These are phyloP conservation scores for Neotoma lepida DNA, from an alignment of 2,113 vertebrate species.

Conservation along the genomic window DNA sequence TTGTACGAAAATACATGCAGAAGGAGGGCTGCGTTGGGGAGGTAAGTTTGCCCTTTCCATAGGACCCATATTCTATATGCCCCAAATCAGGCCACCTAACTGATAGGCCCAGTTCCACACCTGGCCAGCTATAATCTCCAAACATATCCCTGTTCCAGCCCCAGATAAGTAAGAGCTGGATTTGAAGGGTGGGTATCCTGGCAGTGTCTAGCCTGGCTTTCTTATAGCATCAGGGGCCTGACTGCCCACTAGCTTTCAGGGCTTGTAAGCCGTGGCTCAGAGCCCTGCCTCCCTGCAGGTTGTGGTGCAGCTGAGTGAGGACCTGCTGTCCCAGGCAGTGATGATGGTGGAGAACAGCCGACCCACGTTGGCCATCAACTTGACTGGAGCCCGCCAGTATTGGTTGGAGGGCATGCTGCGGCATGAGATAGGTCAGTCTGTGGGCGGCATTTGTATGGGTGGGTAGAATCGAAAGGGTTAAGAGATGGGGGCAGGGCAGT, in stretches of 20 bases:
- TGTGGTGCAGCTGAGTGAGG: constrained; percentile 95
- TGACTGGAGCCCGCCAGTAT: constrained; percentile 94
- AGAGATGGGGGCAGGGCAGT: not conserved
- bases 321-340: constrained; percentile 96
- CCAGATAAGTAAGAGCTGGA: constrained; percentile 22
- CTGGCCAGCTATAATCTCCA: not conserved
- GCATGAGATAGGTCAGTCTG: constrained; percentile 94
- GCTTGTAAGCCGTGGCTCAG: not conserved
- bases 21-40: constrained; percentile 97
- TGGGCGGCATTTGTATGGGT: constrained; percentile 9
- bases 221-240: not conserved
- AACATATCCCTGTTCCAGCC: not conserved
- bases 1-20: constrained; percentile 96
- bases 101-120: not conserved
- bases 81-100: not conserved
- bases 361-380: constrained; percentile 96
- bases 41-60: constrained; percentile 84
- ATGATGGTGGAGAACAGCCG: constrained; percentile 98
- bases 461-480: not conserved
- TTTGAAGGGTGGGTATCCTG: not conserved
- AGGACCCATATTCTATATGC: not conserved
- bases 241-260: not conserved
- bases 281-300: constrained; percentile 85
- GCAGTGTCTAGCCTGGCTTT: not conserved
- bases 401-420: constrained; percentile 98